Base-by-base conservation (phyloP, 2,113 vertebrate genomes). In the Mionectes macconnelli region DNA sequence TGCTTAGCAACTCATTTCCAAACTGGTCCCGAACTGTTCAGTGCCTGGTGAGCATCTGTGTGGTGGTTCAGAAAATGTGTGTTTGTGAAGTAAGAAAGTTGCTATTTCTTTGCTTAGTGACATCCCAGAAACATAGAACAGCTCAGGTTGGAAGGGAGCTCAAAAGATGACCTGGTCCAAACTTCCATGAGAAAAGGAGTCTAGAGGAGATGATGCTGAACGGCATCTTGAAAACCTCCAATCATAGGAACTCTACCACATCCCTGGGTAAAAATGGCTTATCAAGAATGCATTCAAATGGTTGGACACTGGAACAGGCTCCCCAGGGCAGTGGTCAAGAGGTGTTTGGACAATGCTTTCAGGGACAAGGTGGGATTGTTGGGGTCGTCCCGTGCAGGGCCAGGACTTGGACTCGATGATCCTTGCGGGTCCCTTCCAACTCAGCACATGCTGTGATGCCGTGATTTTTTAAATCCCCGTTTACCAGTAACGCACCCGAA, bases 21-120 rank as follows among this genome's bases (percentile, higher is more conserved):
- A 57, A 40, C 21, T 11, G 55, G 5, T 14, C 42, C n/a, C 28
- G 1, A 14, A 17, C 39, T 17, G 24, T 6, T 67, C 1, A 0
- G 23, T 64, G 8, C 39, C 39, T 21, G 28, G 39, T 33, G 22
- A 24, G n/a, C n/a, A 59, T 35, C 22, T 35, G 14, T 59, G 22
- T 8, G 22, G 56, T 6, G n/a, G 22, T 24, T 59, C 56, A 59
- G 33, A 59, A 44, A 24, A 35, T 1, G 17, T 24, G 21, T 28
- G 23, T 69, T 24, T 79, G 28, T 64, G 33, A 79, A 77, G 70
- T 47, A 78, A 47, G 39, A 53, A 94, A 60, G 30, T 35, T 35
- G 23, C 5, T 62, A 14, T 49, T 77, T 66, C 40, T 82, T 85
- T 59, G 18, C 20, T 78, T 52, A 76, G 28, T 19, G 62, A 72